Percentiles rank a stretch among this genome's conserved stretches.
phyloP scores from a whole-genome alignment of 2,888 invertebrate genomes.

The Eucera pruinosa region DNA sequence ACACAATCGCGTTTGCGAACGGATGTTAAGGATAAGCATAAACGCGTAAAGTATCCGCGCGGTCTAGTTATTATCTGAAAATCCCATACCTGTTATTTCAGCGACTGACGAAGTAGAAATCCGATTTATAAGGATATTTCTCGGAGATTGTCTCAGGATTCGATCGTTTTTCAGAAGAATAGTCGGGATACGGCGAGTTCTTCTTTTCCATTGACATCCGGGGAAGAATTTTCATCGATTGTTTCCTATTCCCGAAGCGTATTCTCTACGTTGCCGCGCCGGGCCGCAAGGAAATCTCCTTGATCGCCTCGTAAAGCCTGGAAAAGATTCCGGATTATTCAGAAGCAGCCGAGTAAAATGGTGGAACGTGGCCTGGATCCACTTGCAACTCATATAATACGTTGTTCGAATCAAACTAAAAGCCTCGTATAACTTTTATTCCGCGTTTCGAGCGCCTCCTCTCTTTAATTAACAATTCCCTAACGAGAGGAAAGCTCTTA shows the following conservation, averaged over 20 bases:
- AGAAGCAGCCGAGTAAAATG: slow-evolving; percentile 11
- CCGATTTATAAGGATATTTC: neutral
- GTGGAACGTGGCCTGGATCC: slow-evolving; percentile 8
- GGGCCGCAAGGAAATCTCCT: slow-evolving; percentile 23
- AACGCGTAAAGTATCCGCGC: no score
- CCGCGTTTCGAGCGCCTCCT: neutral
- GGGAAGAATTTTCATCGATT: slow-evolving; percentile 37
- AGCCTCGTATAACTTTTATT: neutral
- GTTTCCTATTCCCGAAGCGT: slow-evolving; percentile 33
- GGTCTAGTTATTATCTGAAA: no score
- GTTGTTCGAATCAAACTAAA: neutral
- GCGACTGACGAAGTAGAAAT: neutral
- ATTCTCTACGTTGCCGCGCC: neutral
- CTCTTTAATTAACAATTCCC: neutral
- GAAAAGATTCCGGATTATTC: slow-evolving; percentile 35
- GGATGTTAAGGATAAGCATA: no score
- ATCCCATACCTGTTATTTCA: no score
- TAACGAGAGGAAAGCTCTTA: neutral
- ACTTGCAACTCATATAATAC: neutral
- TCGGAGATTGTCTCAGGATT: neutral
- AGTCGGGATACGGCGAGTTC: neutral
- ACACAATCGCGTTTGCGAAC: no score
- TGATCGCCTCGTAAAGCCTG: slow-evolving; percentile 26
- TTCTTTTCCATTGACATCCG: neutral
- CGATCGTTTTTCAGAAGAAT: neutral